These are phyloP conservation scores for Ormyrus pomaceus DNA, from an alignment of 2,888 invertebrate genomes.

Conservation along the genomic window DNA sequence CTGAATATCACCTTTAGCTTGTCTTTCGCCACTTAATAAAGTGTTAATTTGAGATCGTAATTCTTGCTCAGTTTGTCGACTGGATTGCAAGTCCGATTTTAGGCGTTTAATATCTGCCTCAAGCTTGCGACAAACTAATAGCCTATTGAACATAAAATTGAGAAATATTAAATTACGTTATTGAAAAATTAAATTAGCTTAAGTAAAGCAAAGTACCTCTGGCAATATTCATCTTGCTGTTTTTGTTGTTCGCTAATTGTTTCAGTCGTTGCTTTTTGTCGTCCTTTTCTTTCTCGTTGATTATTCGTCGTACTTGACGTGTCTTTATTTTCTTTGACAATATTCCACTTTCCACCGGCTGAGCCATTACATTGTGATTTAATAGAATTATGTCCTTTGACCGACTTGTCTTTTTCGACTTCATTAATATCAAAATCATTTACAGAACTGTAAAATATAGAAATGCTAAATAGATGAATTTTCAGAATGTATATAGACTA, in stretches of 20 bases:
- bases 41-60: slow-evolving; percentile 82
- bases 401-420: slow-evolving; percentile 76
- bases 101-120: slow-evolving; percentile 85
- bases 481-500: not conserved
- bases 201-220: slow-evolving; percentile 69
- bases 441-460: slow-evolving; percentile 69
- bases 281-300: slow-evolving; percentile 74
- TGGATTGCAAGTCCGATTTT: slow-evolving; percentile 85
- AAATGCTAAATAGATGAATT: slow-evolving; percentile 5
- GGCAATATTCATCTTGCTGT: slow-evolving; percentile 77
- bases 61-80: slow-evolving; percentile 84
- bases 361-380: slow-evolving; percentile 74
- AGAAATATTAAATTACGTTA: not conserved
- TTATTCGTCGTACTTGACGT: slow-evolving; percentile 68
- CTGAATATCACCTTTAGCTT: slow-evolving; percentile 83
- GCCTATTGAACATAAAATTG: slow-evolving; percentile 61
- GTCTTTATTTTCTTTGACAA: slow-evolving; percentile 74
- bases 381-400: slow-evolving; percentile 70
- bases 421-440: slow-evolving; percentile 77
- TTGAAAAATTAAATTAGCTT: not conserved
- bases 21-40: slow-evolving; percentile 82
- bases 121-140: slow-evolving; percentile 79
- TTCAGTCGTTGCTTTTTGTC: slow-evolving; percentile 73
- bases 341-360: slow-evolving; percentile 71
- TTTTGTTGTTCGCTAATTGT: slow-evolving; percentile 72